phyloP scores from a whole-genome alignment of 2,797 vertebrate species.

The Pristis pectinata region DNA sequence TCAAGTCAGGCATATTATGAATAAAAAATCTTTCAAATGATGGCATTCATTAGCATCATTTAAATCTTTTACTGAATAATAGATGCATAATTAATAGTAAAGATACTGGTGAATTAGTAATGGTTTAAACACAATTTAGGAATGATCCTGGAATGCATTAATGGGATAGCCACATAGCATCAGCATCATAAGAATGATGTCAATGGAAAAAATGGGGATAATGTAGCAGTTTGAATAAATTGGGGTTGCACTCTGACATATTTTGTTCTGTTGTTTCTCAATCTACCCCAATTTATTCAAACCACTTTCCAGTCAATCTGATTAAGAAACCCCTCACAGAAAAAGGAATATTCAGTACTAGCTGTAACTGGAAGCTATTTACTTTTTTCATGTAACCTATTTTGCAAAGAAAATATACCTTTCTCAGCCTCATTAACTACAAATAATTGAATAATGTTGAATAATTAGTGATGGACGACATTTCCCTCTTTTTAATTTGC shows the following conservation, averaged over 20 bases:
- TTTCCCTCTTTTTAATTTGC: background rate
- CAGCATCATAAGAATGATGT: background rate
- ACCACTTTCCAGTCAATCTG: background rate
- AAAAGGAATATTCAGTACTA: background rate
- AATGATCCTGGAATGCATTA: background rate
- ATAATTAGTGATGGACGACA: background rate
- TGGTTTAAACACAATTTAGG: background rate
- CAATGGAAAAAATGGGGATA: background rate
- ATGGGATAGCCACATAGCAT: background rate
- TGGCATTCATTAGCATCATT: background rate
- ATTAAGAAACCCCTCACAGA: background rate
- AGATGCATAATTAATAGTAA: background rate
- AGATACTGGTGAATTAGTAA: constrained; percentile 12
- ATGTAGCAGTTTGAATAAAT: background rate
- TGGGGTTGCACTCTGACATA: background rate
- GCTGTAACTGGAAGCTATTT: background rate
- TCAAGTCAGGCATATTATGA: background rate
- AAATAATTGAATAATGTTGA: background rate
- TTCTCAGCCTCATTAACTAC: background rate
- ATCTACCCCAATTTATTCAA: background rate
- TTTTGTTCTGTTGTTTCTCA: background rate
- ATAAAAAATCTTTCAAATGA: background rate
- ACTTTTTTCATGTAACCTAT: background rate
- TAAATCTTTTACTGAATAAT: constrained; percentile 8
- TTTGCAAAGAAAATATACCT: background rate